Base-by-base conservation (phyloP, 2,888 invertebrate species). In the Drosophila parthenogenetica region DNA sequence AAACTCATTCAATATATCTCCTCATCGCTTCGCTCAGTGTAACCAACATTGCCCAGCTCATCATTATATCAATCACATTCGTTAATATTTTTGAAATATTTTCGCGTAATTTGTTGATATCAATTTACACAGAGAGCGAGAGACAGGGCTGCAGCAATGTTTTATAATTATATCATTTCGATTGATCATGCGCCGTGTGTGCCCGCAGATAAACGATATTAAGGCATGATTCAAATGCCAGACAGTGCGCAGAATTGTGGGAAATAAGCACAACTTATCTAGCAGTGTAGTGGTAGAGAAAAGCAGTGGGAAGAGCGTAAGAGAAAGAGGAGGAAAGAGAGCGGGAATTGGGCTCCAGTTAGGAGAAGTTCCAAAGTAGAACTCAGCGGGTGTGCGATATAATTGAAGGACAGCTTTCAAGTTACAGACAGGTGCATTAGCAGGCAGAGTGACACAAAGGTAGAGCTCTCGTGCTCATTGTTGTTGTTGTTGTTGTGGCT, bases 81-180 rank as follows among this genome's bases (percentile, higher is more conserved):
- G 84, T 89, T 85, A 85, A 89, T 85, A 89, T 89, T 85, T 85
- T 79, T 79, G 79, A 87, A 87, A 85, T 85, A 70, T 87, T 85
- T 85, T 88, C 87, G 85, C 85, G 85, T 85, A 89, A 89, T 86
- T 89, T 85, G 84, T 89, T 85, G 87, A 89, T 87, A 89, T 87
- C 89, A 87, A 86, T 87, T 87, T 80, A 89, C 81, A 85, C 81
- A 87, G 64, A 71, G 77, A 29, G 29, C 29, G 29, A 29, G 29
- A 29, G 29, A 29, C 35, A 13, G 35, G 43, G 66, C 58, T 57
- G 68, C 40, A 45, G 37, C 46, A 45, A 14, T n/a, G 14, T 25
- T 5, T 35, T 80, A 89, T 86, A 86, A 86, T 86, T 86, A 86
- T 89, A 88, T 86, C 89, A 86, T 86, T 86, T 86, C 88, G 89